Evolutionary conservation across 2,888 invertebrate species (phyloP).

Genomic region (Diachrysia chrysitis): DNA sequence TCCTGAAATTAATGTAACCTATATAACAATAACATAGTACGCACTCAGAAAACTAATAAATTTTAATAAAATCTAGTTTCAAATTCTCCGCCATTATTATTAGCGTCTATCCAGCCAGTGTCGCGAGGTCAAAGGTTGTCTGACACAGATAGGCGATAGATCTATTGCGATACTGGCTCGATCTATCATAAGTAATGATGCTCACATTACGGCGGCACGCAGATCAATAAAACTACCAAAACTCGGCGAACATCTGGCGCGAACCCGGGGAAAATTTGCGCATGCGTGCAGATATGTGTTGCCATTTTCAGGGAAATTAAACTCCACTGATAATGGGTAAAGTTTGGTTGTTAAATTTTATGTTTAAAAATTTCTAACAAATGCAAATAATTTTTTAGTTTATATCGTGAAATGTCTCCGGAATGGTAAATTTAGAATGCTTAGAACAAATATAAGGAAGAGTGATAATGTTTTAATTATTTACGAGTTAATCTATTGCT

Average conservation of each 20-base stretch:
- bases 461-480: neutral
- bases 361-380: neutral
- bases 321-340: constrained; percentile 12
- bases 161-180: constrained; percentile 54
- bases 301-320: constrained; percentile 54
- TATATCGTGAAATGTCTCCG: neutral
- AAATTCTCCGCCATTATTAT: constrained; percentile 26
- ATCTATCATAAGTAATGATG: constrained; percentile 71
- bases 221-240: constrained; percentile 87
- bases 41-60: no score
- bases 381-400: no score
- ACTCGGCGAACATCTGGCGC: constrained; percentile 80
- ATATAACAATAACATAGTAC: no score
- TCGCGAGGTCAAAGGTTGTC: constrained; percentile 44
- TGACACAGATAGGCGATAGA: constrained; percentile 39
- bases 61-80: no score
- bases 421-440: neutral
- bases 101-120: constrained; percentile 24
- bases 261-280: constrained; percentile 71
- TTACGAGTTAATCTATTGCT: no score
- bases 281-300: constrained; percentile 77
- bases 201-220: constrained; percentile 64
- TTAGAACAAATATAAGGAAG: neutral
- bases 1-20: no score
- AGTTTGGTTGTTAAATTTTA: neutral